Evolutionary conservation across 2,797 vertebrate genomes (phyloP).

Genomic region (Diglossa cyanea): DNA sequence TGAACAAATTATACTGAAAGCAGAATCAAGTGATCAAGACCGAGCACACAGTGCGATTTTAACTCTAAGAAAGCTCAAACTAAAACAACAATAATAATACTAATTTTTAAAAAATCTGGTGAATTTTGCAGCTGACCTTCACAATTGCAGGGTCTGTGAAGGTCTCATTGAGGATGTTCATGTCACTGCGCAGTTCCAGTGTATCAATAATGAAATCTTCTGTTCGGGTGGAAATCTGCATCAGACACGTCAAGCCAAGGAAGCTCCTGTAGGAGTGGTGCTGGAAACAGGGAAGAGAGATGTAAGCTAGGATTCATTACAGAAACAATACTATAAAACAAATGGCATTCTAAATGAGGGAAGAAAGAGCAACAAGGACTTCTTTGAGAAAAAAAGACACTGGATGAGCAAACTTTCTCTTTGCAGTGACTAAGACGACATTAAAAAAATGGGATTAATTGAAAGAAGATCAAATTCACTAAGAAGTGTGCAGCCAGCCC

Average conservation of each 20-base stretch:
- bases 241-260: constrained; percentile 90
- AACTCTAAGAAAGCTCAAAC: not conserved
- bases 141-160: constrained; percentile 90
- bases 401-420: not conserved
- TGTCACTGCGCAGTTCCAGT: constrained; percentile 87
- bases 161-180: constrained; percentile 92
- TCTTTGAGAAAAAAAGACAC: not conserved
- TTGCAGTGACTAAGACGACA: not conserved
- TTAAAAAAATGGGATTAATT: not conserved
- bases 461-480: not conserved
- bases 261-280: constrained; percentile 97
- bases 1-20: not conserved
- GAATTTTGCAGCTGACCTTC: constrained; percentile 81
- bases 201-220: constrained; percentile 93
- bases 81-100: not conserved
- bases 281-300: constrained; percentile 60
- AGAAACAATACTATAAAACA: not conserved
- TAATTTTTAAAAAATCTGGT: rapidly evolving
- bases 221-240: constrained; percentile 93
- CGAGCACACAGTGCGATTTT: not conserved
- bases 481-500: not conserved
- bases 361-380: not conserved
- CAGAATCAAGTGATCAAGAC: not conserved
- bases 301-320: not conserved
- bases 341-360: not conserved